Evolutionary conservation across 2,797 vertebrate genomes (phyloP), one percentile per base, ranked within the genome.

Genomic region (Cossypha niveicapilla): DNA sequence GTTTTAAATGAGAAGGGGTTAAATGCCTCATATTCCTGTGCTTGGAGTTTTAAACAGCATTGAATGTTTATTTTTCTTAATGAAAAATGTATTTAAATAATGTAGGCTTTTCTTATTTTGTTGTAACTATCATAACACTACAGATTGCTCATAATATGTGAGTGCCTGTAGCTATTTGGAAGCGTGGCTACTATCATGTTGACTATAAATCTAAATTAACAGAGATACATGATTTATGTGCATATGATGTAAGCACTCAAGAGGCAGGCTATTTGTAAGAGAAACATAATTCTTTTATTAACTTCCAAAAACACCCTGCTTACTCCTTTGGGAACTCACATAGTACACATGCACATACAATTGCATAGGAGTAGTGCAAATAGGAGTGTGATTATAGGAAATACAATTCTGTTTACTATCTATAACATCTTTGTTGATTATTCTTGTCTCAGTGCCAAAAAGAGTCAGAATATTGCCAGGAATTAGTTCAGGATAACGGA

Each of bases 161-260:
- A 85, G n/a, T 68, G 73, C 58, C 76, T 86, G 18, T 8, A 51
- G 76, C 58, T 78, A 47, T 68, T 92, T 77, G 66, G 47, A 92
- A 86, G 42, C 8, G 3, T 63, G 58, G n/a, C 8, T 92, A 66
- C 78, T 85, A 57, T 63, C n/a, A 30, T 18, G 9, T 51, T 67
- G 35, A 34, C 45, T 85, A 76, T 70, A 87, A 90, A 91, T 48
- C 53, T 70, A 73, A 88, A 92, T 75, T 92, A 95, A 79, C 53
- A 66, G 39, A 72, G 30, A 62, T 48, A 32, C 23, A 35, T 66
- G 21, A 92, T 87, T 94, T 82, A 85, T 72, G 30, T 84, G n/a
- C 41, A 35, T 76, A 28, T 70, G 47, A 62, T 66, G 60, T 37
- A 89, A 82, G 47, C 39, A 73, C 27, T 85, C 45, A 63, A 73